Evolutionary conservation across 2,113 vertebrate species (phyloP), one percentile per base, ranked within the genome.

Genomic region (Epinephelus fuscoguttatus): DNA sequence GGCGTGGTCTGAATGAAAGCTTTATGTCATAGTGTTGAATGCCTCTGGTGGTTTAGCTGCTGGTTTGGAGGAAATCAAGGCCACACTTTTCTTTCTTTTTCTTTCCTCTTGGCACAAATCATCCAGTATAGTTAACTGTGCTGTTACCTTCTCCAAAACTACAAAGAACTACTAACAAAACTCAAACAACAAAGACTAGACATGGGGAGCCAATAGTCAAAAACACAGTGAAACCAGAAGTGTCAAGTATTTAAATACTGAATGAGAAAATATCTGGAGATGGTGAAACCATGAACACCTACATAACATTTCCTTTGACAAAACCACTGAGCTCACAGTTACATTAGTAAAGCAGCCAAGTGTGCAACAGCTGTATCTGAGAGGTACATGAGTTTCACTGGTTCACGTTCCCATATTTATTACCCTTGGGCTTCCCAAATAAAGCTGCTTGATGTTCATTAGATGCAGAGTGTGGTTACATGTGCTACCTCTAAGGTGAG

Each of bases 1-100:
- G 84, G 80, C 74, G 47, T 72, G 70, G 77, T 70, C 81, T 88
- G 76, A 87, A 89, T 87, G 84, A 84, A 85, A 70, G 85, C 81
- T 80, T 84, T 75, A 70, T 84, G 87, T 91, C 76, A 85, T 80
- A n/a, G 33, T 50, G 78, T 64, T 63, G 60, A 88, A 84, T 72
- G 70, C 78, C 62, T 78, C 69, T 70, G 83, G 6, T 37, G 33
- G 33, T 40, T 66, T 4, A 53, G 56, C 70, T 74, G 62, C 67
- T 60, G 1, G 42, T 75, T 66, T 82, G 15, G 27, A 53, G 47
- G 23, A 23, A 76, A 53, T 33, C 27, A 61, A 63, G 13, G 18
- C 61, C 55, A 70, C 25, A n/a, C 56, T 15, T 55, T 23, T 40
- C 25, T 49, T 15, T 63, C 23, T 30, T 45, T 42, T 45, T 45